Evolutionary conservation across 2,888 invertebrate genomes (phyloP), one percentile per base, ranked within the genome.

Genomic region (Xanthia togata): DNA sequence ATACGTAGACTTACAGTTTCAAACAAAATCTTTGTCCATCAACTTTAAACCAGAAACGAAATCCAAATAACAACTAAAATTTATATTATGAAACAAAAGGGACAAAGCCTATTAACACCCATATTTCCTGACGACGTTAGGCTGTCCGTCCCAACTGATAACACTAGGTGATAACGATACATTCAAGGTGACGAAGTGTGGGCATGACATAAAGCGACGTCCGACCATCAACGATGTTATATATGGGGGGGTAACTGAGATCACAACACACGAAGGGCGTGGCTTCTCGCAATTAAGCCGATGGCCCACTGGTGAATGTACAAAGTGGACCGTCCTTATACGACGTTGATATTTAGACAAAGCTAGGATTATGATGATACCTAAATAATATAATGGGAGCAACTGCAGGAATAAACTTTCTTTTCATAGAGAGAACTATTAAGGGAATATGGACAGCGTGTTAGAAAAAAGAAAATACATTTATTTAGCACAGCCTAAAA

Each of bases 201-300:
- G 72, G 68, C 41, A 60, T 76, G 87, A 84, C 82, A 68, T 82
- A 38, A 78, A 86, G 76, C 73, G 78, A 78, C 84, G 76, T 65
- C 74, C 79, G 77, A 76, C 80, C 73, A 88, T 88, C 87, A 78
- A 64, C 41, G 26, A n/a, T 53, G 81, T 84, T 86, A 85, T 85
- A 85, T 85, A 88, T 86, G 64, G 74, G 72, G 78, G 78, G 76
- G 71, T 70, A 74, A 73, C 81, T 81, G 78, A 83, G 82, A 87
- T 88, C 87, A 85, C 85, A 81, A 87, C 87, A 87, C 62, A 87
- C 81, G 78, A 88, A 87, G 88, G 87, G 87, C 87, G 87, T 83
- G 87, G 87, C 83, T 53, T 76, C 73, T 83, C 69, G 88, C 87
- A 88, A 87, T 87, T 88, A 87, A 88, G 79, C 88, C 81, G 82